Conservation (phyloP, 2,797 vertebrate species). For the Eremophila alpestris region DNA sequence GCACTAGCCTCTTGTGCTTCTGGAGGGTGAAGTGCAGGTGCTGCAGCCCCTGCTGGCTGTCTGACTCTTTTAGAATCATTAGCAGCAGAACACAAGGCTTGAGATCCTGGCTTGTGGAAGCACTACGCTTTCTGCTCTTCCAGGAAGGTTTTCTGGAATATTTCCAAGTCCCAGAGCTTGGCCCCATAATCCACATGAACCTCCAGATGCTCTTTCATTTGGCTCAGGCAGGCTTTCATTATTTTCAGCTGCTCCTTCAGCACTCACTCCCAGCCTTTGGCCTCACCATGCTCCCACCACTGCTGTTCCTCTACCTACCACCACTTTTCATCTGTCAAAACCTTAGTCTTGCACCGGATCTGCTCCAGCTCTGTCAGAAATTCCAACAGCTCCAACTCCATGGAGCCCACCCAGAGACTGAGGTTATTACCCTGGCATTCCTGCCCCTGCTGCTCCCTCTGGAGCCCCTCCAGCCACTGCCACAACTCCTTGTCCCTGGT, state of each 20-base stretch:
- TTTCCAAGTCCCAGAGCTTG: background rate
- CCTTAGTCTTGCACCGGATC: rapidly evolving
- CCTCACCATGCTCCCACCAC: no score
- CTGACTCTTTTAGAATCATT: background rate
- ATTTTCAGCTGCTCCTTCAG: background rate
- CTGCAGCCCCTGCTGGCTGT: background rate
- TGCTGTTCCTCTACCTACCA: background rate
- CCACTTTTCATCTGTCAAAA: background rate
- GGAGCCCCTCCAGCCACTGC: background rate
- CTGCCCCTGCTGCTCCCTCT: background rate
- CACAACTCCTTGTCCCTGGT: rapidly evolving
- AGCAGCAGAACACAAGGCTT: background rate
- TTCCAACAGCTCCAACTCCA: background rate
- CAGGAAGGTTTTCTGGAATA: background rate
- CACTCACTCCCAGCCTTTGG: no score
- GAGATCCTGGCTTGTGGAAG: background rate
- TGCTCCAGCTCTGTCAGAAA: background rate
- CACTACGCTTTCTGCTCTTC: background rate
- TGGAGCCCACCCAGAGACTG: background rate
- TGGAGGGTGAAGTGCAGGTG: background rate
- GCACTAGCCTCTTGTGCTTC: rapidly evolving
- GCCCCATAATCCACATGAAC: background rate
- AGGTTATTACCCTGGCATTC: background rate
- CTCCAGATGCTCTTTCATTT: rapidly evolving
- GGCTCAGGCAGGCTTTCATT: rapidly evolving